Evolutionary conservation across 1,140 invertebrate species (phyloP).

Genomic region (Macrocentrus cingulum): DNA sequence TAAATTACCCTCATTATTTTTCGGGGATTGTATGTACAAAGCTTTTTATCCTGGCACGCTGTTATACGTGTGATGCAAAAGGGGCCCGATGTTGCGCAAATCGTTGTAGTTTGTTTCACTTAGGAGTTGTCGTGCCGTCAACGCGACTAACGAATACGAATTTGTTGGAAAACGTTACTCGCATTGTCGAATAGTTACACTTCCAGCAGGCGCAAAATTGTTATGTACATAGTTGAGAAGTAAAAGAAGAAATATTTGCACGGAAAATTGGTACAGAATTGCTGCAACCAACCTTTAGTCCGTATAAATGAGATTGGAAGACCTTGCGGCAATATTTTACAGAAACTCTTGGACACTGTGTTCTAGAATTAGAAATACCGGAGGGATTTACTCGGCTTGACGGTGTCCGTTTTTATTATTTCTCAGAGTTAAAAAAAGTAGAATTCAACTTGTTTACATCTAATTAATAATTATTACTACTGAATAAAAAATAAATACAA

Average conservation of each 20-base stretch:
- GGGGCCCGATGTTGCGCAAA: background rate
- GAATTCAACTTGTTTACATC: too few relatives aligned
- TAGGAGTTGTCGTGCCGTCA: constrained; percentile 38
- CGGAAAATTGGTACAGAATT: constrained; percentile 33
- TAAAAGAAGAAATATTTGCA: constrained; percentile 42
- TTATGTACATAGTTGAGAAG: constrained; percentile 6
- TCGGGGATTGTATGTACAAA: background rate
- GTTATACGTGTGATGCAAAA: background rate
- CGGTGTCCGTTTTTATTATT: too few relatives aligned
- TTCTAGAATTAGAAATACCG: constrained; percentile 2
- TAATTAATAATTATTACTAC: too few relatives aligned
- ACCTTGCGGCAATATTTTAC: background rate
- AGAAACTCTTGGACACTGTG: background rate
- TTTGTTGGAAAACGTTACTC: constrained; percentile 21
- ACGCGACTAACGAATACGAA: constrained; percentile 47
- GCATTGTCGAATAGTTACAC: constrained; percentile 21
- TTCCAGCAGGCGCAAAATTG: constrained; percentile 2
- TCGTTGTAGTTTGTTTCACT: constrained; percentile 40
- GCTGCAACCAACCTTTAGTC: background rate
- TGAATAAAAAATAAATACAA: too few relatives aligned
- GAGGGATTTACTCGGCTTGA: background rate
- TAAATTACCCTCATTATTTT: constrained; percentile 16
- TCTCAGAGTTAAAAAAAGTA: too few relatives aligned
- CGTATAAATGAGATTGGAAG: constrained; percentile 6
- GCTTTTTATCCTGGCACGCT: constrained; percentile 5